These are phyloP conservation scores for Gallinago undulata DNA, from an alignment of 2,113 vertebrate genomes.

Conservation along the genomic window DNA sequence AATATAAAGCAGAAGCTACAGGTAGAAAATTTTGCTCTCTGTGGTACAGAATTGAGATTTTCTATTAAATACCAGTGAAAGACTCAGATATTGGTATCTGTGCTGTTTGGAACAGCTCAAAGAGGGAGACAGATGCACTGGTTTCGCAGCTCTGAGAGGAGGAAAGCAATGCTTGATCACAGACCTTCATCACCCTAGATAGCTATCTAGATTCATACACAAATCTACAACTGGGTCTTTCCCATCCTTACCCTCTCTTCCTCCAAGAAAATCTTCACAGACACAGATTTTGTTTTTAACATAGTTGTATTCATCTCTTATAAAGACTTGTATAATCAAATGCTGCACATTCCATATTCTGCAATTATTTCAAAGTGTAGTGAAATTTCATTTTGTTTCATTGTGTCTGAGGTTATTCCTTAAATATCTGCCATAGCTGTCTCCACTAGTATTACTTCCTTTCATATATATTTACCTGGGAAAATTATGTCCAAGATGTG, in stretches of 20 bases:
- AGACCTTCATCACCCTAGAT: accelerated
- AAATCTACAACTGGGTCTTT: not conserved
- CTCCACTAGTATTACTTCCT: not conserved
- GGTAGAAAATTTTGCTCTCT: not conserved
- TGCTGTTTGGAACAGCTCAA: not conserved
- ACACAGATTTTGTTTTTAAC: not conserved
- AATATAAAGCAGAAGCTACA: not conserved
- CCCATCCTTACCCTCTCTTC: not conserved
- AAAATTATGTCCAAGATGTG: not conserved
- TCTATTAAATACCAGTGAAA: not conserved
- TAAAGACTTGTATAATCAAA: not conserved
- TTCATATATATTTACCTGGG: not conserved
- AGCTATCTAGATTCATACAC: not conserved
- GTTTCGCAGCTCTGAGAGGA: not conserved
- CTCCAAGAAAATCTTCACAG: not conserved
- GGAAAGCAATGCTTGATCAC: not conserved
- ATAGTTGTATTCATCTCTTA: not conserved
- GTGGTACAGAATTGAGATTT: not conserved
- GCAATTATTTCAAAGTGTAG: not conserved
- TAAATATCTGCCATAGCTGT: not conserved
- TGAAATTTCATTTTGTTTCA: not conserved
- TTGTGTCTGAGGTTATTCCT: not conserved
- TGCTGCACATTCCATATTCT: not conserved
- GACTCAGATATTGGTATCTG: not conserved
- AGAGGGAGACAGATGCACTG: not conserved